Evolutionary conservation across 2,888 invertebrate genomes (phyloP).

Genomic region (Caenorhabditis uteleia): DNA sequence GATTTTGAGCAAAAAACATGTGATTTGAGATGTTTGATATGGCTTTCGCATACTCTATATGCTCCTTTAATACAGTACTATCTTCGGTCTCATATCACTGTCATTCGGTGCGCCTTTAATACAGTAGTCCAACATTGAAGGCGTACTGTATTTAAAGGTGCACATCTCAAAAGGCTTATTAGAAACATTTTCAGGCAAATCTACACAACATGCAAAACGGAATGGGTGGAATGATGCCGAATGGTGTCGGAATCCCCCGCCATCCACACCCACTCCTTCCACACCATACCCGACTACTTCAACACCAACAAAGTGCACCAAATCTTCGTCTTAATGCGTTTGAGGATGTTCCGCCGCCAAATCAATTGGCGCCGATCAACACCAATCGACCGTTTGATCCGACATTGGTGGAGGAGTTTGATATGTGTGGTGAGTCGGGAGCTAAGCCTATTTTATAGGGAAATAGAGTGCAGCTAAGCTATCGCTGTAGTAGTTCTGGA

Average conservation of each 20-base stretch:
- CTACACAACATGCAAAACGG: background rate
- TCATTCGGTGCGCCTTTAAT: no score
- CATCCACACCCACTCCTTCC: conserved; percentile 18
- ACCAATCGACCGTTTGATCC: conserved; percentile 17
- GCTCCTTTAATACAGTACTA: no score
- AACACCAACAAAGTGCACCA: conserved; percentile 34
- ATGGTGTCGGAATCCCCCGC: conserved; percentile 15
- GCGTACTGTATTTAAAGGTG: no score
- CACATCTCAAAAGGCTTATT: background rate
- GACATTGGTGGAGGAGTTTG: conserved; percentile 25
- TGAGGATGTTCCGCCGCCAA: conserved; percentile 19
- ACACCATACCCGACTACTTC: conserved; percentile 27
- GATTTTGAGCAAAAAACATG: no score
- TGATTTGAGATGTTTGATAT: no score
- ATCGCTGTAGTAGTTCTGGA: no score
- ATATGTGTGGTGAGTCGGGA: conserved; percentile 24
- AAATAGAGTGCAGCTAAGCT: no score
- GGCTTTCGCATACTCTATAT: no score
- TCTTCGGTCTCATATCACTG: no score
- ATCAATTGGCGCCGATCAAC: conserved; percentile 8
- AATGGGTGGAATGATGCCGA: background rate
- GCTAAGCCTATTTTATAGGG: no score
- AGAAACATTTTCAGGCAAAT: background rate
- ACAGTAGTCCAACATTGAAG: no score
- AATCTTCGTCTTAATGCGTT: conserved; percentile 17